phyloP scores from a whole-genome alignment of 1,140 invertebrate species.

The roundworm (Caenorhabditis elegans) region WBcel235 BX284602.5:7462001-7462500 shows the following conservation, averaged over 20 bases:
- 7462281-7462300: neutral
- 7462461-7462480: neutral
- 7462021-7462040: constrained; percentile 41
- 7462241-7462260: neutral
- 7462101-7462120: neutral
- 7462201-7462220: constrained; percentile 6
- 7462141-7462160: too few species aligned
- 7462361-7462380: too few species aligned
- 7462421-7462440: too few species aligned
- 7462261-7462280: neutral
- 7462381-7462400: too few species aligned
- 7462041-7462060: constrained; percentile 30
- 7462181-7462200: constrained; percentile 21
- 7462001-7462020: constrained; percentile 42
- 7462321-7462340: too few species aligned
- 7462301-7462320: neutral
- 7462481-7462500: constrained; percentile 12
- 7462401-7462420: too few species aligned
- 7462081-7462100: neutral
- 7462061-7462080: neutral
- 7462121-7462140: neutral
- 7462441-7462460: neutral
- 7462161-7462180: too few species aligned
- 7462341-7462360: too few species aligned
- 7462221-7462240: neutral